phyloP scores from a whole-genome alignment of 1,140 invertebrate species.

The Euwallacea fornicatus region DNA sequence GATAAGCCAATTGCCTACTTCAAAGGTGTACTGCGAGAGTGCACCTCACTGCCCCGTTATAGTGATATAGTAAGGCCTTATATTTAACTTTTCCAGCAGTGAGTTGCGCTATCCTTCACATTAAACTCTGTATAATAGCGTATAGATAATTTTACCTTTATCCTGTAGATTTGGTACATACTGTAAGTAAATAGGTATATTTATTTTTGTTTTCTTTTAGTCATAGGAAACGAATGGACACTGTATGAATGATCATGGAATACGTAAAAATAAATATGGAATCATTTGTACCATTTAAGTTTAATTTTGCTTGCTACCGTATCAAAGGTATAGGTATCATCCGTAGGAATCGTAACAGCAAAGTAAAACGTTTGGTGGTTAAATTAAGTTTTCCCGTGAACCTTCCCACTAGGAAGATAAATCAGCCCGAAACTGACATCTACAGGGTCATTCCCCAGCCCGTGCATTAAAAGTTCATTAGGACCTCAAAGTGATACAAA shows the following conservation, averaged over 20 bases:
- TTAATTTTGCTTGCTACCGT: too few relatives aligned
- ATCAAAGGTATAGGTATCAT: too few relatives aligned
- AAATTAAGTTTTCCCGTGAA: too few relatives aligned
- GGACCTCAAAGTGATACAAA: too few relatives aligned
- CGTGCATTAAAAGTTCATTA: too few relatives aligned
- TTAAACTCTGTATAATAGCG: constrained; percentile 33
- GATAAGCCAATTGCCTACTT: not conserved
- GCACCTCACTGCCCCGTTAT: constrained; percentile 4
- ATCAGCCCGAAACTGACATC: too few relatives aligned
- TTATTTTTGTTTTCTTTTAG: constrained; percentile 31
- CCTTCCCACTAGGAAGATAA: too few relatives aligned
- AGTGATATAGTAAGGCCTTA: constrained; percentile 10
- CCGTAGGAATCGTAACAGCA: too few relatives aligned
- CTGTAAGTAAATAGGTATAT: constrained; percentile 32
- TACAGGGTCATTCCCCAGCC: too few relatives aligned
- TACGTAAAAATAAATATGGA: constrained; percentile 42
- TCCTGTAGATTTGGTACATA: constrained; percentile 17
- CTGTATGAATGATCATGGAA: constrained; percentile 38
- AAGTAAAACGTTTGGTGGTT: too few relatives aligned
- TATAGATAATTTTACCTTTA: constrained; percentile 36
- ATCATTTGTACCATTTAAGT: constrained; percentile 33
- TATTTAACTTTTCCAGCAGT: constrained; percentile 12
- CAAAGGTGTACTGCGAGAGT: not conserved
- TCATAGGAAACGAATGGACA: constrained; percentile 35
- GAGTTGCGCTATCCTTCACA: constrained; percentile 20